Evolutionary conservation across 2,113 vertebrate species (phyloP).

Genomic region (Actenoides hombroni): DNA sequence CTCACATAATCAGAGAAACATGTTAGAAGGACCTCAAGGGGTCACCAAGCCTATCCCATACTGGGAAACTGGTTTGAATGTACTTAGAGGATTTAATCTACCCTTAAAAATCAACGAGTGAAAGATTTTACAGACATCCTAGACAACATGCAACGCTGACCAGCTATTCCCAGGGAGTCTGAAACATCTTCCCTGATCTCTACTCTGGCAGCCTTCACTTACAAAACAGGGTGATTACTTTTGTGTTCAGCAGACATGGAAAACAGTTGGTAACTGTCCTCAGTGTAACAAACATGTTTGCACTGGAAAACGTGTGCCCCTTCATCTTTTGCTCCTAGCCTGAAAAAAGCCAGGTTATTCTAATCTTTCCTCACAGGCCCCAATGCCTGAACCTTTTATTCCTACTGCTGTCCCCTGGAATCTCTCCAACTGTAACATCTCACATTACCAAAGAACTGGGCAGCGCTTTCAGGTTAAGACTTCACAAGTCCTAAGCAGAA

Average conservation of each 20-base stretch:
- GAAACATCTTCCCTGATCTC: not conserved
- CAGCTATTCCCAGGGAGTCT: not conserved
- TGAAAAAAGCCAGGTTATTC: not conserved
- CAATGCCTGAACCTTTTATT: not conserved
- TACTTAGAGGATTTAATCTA: not conserved
- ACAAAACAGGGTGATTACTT: not conserved
- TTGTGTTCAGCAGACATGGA: not conserved
- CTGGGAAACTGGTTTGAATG: not conserved
- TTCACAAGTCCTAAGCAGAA: not conserved
- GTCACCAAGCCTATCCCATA: not conserved
- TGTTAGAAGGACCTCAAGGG: not conserved
- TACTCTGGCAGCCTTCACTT: not conserved
- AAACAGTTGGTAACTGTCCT: not conserved
- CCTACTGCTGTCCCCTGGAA: not conserved
- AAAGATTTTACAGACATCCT: not conserved
- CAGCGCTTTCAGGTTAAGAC: not conserved
- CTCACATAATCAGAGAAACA: not conserved
- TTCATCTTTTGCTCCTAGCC: not conserved
- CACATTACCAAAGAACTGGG: not conserved
- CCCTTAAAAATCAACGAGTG: not conserved
- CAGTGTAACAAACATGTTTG: not conserved
- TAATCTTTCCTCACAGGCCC: not conserved
- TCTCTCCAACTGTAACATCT: not conserved
- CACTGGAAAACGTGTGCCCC: not conserved
- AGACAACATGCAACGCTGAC: not conserved